Evolutionary conservation across 2,797 vertebrate genomes (phyloP).

Genomic region (Gephyroberyx darwinii): DNA sequence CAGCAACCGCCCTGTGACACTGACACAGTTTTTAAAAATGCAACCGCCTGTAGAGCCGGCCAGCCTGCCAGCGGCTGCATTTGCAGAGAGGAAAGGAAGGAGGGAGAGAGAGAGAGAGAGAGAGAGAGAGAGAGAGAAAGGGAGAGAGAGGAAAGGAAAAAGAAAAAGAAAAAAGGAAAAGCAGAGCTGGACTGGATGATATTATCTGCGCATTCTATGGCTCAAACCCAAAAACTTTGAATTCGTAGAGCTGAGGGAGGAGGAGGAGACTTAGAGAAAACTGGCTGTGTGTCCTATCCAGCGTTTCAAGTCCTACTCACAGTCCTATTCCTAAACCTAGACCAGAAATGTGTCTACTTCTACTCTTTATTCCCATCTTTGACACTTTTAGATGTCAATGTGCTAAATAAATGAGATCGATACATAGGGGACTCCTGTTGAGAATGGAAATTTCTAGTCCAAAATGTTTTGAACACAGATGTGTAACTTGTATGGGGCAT

Average conservation of each 20-base stretch:
- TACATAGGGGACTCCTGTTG: conserved; percentile 2
- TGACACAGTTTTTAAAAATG: conserved; percentile 69
- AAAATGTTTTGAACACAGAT: background rate
- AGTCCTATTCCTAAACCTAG: conserved; percentile 1
- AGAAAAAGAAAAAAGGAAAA: background rate
- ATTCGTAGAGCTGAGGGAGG: conserved; percentile 62
- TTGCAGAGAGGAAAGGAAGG: conserved; percentile 38
- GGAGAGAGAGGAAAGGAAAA: background rate
- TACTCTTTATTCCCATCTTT: background rate
- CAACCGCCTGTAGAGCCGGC: conserved; percentile 53
- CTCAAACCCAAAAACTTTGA: conserved; percentile 56
- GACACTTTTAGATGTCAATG: background rate
- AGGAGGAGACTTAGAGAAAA: conserved; percentile 34
- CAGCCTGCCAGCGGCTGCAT: conserved; percentile 42
- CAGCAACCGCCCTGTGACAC: conserved; percentile 63
- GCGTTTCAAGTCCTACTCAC: conserved; percentile 34
- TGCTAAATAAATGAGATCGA: background rate
- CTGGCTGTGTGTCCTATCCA: conserved; percentile 22
- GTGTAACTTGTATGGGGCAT: conserved; percentile 6
- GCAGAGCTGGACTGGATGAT: conserved; percentile 38
- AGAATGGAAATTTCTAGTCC: background rate
- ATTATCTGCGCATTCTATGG: conserved; percentile 60
- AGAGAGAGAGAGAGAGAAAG: background rate
- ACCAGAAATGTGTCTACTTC: background rate
- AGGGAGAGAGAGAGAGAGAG: conserved; percentile 6